Evolutionary conservation across 2,113 vertebrate species (phyloP), one percentile per base, ranked within the genome.

Genomic region (Chaenocephalus aceratus): DNA sequence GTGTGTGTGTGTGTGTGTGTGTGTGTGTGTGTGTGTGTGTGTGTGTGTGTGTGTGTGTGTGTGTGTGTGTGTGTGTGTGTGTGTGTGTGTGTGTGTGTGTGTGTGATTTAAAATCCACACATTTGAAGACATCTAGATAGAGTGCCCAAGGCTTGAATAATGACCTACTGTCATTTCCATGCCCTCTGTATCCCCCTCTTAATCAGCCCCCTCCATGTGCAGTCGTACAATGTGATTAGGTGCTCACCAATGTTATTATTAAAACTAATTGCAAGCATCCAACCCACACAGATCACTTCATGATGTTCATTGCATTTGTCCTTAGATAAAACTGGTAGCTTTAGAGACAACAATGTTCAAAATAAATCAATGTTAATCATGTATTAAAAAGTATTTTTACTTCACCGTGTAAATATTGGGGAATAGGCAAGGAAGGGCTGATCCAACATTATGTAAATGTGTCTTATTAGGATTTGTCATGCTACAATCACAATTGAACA

Each of bases 151-250:
- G 86, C 71, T 74, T 84, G 65, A 85, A 86, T 78, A 85, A 86
- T 72, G 62, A 78, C 83, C 82, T 44, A 77, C 79, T 86, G 83
- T 89, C 72, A 82, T 73, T 49, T 80, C 75, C 63, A 49, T 81
- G 84, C 65, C 81, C 80, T 72, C 84, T 65, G 60, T 82, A 79
- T 75, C 79, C 72, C 74, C 61, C 72, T 85, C 71, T 77, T 88
- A 76, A 76, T 86, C 86, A 89, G 77, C 64, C 58, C 59, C 75
- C 67, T 84, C 65, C 77, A 79, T 77, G 76, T 82, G 72, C 77
- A 80, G 64, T 79, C 59, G 67, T 79, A 77, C 72, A 79, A 90
- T 83, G 90, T 89, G 91, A 93, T 93, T 88, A 89, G 80, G 71
- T 89, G 69, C 80, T 82, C 76, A 81, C 66, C 69, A 82, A 83